Base-by-base conservation (phyloP, 2,888 invertebrate species). In the Campopleginae sp. region DNA sequence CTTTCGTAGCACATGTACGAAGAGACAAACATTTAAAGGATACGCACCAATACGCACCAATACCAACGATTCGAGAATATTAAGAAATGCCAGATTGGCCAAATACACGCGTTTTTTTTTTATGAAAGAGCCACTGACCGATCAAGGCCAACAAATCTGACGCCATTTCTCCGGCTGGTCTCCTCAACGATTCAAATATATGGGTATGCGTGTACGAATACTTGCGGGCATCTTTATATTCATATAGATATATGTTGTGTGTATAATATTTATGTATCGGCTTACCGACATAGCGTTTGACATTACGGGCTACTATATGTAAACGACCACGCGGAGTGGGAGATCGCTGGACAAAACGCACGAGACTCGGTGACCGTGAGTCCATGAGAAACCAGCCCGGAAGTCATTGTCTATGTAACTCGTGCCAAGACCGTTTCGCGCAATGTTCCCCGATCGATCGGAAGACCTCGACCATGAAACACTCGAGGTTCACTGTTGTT, bases 81-180 rank as follows among this genome's bases (percentile, higher is more conserved):
- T 86, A 61, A 86, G 86, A 80, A 84, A 87, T 87, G 74, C 78
- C 65, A 48, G 54, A 74, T 51, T 75, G 48, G 19, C 31, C 76
- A 76, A 80, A 82, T 76, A 63, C 46, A 71, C 51, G 31, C 70
- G 2, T 4, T 78, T 79, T 33, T 4, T 78, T 79, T 74, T 70
- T 48, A 85, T 85, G 70, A 80, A 31, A 79, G 86, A 87, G 90
- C 89, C 91, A 91, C 89, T 92, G 92, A 91, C 92, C 91, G 88
- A 89, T 88, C 90, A 91, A 92, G 92, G 92, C 89, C 91, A 90
- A 86, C 78, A 80, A 71, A 85, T 74, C 66, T 68, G 82, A 80
- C 82, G 82, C 33, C 66, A 66, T 51, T 75, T 78, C 71, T 54
- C 48, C 72, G 46, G 19, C 46, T 33, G 71, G 23, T 14, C 46